phyloP scores from a whole-genome alignment of 2,797 vertebrate genomes.

The Pygocentrus nattereri region DNA sequence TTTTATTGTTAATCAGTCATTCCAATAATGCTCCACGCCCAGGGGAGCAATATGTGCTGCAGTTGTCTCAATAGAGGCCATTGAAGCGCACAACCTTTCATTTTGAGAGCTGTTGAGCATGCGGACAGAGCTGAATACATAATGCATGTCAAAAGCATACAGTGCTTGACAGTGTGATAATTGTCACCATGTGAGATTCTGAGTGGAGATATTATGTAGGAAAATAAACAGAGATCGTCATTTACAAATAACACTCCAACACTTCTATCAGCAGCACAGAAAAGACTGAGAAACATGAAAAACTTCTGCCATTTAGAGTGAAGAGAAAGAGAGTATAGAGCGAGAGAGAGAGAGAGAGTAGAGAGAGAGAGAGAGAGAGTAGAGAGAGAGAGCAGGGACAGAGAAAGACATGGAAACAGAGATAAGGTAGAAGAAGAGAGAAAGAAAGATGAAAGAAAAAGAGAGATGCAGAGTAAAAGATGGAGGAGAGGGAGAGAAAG shows the following conservation, averaged over 20 bases:
- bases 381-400: not conserved
- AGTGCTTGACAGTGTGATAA: conserved; percentile 9
- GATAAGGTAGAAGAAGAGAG: too few relatives aligned
- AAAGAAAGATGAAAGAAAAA: too few relatives aligned
- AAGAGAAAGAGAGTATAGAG: not conserved
- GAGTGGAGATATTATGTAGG: conserved; percentile 31
- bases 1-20: conserved; percentile 52
- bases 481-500: too few relatives aligned
- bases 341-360: not conserved
- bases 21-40: conserved; percentile 38
- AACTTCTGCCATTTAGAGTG: not conserved
- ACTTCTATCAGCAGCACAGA: not conserved
- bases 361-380: not conserved
- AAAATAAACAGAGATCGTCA: not conserved
- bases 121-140: conserved; percentile 13
- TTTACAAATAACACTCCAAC: not conserved
- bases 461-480: not conserved
- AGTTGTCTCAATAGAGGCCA: conserved; percentile 28
- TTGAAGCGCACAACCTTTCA: conserved; percentile 20
- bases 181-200: conserved; percentile 12
- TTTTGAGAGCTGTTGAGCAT: conserved; percentile 31
- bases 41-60: conserved; percentile 51
- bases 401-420: not conserved
- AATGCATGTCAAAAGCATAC: conserved; percentile 1
- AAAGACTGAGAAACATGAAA: not conserved